phyloP scores from a whole-genome alignment of 2,113 vertebrate species.

The Rhinoptilus africanus region DNA sequence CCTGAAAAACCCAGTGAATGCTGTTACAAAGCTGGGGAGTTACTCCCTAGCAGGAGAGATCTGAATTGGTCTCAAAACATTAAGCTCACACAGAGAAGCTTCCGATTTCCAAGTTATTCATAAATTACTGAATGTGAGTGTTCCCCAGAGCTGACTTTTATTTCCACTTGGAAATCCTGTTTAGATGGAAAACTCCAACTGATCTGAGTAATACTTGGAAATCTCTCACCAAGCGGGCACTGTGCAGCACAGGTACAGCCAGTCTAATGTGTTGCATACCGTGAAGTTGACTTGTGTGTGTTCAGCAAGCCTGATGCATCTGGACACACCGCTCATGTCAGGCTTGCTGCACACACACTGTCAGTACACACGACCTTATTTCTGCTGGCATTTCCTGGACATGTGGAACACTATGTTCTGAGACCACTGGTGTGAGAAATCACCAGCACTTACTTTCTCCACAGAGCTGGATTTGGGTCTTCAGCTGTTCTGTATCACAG shows the following conservation, averaged over 20 bases:
- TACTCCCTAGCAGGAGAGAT: not conserved
- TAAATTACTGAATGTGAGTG: not conserved
- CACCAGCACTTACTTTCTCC: slow-evolving; percentile 78
- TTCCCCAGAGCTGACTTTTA: not conserved
- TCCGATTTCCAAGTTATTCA: not conserved
- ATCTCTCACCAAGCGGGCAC: not conserved
- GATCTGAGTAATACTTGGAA: not conserved
- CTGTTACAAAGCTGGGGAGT: not conserved
- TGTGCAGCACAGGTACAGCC: not conserved
- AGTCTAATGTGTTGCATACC: not conserved
- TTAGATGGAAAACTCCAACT: not conserved
- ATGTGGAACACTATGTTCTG: not conserved
- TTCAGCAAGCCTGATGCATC: not conserved
- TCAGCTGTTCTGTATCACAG: slow-evolving; percentile 77
- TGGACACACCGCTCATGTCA: not conserved
- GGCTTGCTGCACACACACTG: not conserved
- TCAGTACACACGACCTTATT: not conserved
- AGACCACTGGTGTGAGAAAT: not conserved
- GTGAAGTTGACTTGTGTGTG: not conserved
- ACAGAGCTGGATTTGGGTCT: slow-evolving; percentile 77
- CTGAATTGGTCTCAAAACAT: not conserved
- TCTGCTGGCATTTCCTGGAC: not conserved
- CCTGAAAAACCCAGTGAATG: not conserved
- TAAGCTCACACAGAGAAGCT: not conserved
- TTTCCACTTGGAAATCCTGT: not conserved